Evolutionary conservation across 1,140 invertebrate species (phyloP).

Genomic region (Nylanderia fulva): DNA sequence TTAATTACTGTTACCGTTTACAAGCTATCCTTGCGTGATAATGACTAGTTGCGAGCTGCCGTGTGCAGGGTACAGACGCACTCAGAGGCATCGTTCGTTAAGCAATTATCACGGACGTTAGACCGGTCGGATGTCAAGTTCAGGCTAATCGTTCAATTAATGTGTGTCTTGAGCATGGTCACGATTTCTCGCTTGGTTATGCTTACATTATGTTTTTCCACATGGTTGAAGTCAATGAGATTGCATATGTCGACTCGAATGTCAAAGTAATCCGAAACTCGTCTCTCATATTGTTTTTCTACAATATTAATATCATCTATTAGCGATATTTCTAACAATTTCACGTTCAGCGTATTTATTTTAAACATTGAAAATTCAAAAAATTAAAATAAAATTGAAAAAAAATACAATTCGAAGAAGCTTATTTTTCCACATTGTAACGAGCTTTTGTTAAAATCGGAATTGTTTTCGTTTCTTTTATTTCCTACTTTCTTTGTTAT

Average conservation of each 20-base stretch:
- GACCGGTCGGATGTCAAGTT: conserved; percentile 58
- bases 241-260: background rate
- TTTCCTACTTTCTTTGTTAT: conserved; percentile 20
- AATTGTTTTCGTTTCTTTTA: conserved; percentile 15
- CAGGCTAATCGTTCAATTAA: conserved; percentile 59
- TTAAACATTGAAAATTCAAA: background rate
- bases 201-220: conserved; percentile 15
- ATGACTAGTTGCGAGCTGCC: conserved; percentile 39
- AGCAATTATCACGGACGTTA: conserved; percentile 38
- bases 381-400: background rate
- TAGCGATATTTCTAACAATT: background rate
- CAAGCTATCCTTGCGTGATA: conserved; percentile 44
- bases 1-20: conserved; percentile 47
- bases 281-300: background rate
- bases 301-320: conserved; percentile 3
- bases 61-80: conserved; percentile 4
- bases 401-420: conserved; percentile 20
- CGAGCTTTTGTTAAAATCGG: conserved; percentile 25
- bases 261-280: background rate
- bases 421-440: conserved; percentile 26
- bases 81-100: conserved; percentile 42
- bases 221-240: conserved; percentile 1
- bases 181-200: conserved; percentile 27
- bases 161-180: conserved; percentile 47
- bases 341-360: background rate